Conservation (phyloP, 1,140 invertebrate genomes). For the Magallana ariakensis region DNA sequence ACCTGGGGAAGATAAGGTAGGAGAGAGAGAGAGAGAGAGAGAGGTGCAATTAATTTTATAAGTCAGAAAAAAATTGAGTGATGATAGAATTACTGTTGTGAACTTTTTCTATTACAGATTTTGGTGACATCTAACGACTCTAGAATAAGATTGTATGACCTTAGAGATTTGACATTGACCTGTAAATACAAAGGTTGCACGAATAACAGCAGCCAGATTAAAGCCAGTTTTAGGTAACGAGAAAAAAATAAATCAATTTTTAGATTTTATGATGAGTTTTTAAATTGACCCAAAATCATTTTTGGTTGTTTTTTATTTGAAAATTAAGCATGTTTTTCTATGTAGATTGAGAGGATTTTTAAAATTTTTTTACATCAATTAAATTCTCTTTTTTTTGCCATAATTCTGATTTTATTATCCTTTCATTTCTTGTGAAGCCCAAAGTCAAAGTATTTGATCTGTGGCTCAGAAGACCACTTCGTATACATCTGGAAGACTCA, state of each 20-base stretch:
- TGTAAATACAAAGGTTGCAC: constrained; percentile 98
- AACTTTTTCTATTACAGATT: constrained; percentile 82
- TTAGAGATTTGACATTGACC: constrained; percentile 95
- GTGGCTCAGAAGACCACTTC: constrained; percentile 98
- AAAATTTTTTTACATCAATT: too few species aligned
- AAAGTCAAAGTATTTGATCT: constrained; percentile 89
- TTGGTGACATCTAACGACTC: constrained; percentile 99
- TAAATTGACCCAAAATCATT: too few species aligned
- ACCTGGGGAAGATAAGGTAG: constrained; percentile 94
- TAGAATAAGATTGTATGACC: constrained; percentile 96
- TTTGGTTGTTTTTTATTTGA: too few species aligned
- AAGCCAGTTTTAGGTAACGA: constrained; percentile 90
- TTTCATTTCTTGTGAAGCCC: constrained; percentile 59
- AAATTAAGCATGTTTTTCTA: too few species aligned
- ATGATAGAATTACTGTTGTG: not conserved
- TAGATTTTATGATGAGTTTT: too few species aligned
- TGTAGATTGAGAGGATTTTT: too few species aligned
- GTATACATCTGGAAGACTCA: constrained; percentile 98
- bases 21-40: constrained; percentile 29
- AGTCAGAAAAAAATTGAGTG: not conserved
- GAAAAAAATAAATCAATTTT: too few species aligned
- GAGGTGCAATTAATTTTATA: too few species aligned
- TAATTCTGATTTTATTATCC: too few species aligned
- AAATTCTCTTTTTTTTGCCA: too few species aligned
- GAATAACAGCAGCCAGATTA: constrained; percentile 98